Base-by-base conservation (phyloP, 2,888 invertebrate species). In the Idaea straminata region DNA sequence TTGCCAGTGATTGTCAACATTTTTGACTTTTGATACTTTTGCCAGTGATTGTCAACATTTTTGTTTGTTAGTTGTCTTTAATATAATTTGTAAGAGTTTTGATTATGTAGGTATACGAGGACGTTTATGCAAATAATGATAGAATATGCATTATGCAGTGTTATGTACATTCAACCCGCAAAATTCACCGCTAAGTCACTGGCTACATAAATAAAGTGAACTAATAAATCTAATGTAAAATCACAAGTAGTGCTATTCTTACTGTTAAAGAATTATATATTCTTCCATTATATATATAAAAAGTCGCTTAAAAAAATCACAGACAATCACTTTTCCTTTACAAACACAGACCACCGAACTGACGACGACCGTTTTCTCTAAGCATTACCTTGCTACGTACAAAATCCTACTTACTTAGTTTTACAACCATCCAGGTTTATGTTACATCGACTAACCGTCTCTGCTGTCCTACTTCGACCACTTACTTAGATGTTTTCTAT, bases 281-380 rank as follows among this genome's bases (percentile, higher is more conserved):
- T 88, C 81, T 90, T 88, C 83, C 88, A 86, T 74, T 89, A 88
- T 90, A 90, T 92, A 91, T 91, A 91, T 72, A 93, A 93, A 93
- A 93, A 92, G 93, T 93, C 92, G 93, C 93, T 92, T 93, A 93
- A 93, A 93, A 92, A 92, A 93, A 93, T 93, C 93, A 93, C 93
- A 93, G 93, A 93, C 93, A 92, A 93, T 92, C 92, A 92, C 91
- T 90, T 90, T 86, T 85, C 87, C 87, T 89, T 91, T 92, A 93
- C 91, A 92, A 88, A 93, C 93, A 92, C 87, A 87, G 88, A 92
- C 91, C 91, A 91, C 87, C 91, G 82, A 86, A 89, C 85, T 34
- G 59, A 59, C 88, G 86, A 84, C 86, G 83, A 90, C 86, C 89
- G 81, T 86, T 85, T 86, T 84, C 84, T 87, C 87, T 90, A 91